phyloP scores from a whole-genome alignment of 2,113 vertebrate genomes.

The Elephas maximus region DNA sequence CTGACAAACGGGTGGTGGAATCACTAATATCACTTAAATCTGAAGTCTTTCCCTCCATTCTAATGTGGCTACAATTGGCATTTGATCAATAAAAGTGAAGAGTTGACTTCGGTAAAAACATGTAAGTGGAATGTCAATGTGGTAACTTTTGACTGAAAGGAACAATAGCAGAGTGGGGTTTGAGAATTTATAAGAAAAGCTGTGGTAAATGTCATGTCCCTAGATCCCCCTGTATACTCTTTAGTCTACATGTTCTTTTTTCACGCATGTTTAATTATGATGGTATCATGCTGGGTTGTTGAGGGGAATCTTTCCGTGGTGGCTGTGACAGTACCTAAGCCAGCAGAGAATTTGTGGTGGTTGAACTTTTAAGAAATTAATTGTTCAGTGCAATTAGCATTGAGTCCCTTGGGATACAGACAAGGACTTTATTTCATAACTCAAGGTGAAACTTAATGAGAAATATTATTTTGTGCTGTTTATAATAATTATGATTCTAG shows the following conservation, averaged over 20 bases:
- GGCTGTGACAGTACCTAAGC: neutral
- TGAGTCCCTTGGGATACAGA: neutral
- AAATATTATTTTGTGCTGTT: conserved; percentile 20
- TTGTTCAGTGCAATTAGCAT: neutral
- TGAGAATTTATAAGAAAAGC: neutral
- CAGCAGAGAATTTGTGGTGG: neutral
- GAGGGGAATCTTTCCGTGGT: neutral
- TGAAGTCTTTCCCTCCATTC: neutral
- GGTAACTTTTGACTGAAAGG: neutral
- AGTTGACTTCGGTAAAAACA: neutral
- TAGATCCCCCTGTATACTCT: neutral
- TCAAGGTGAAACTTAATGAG: conserved; percentile 55
- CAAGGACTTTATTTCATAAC: conserved; percentile 55
- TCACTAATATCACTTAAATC: neutral
- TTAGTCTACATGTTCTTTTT: neutral
- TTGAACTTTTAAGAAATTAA: conserved; percentile 58
- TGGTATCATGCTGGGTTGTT: neutral
- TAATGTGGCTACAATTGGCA: neutral
- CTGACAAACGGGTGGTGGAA: neutral
- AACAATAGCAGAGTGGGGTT: neutral
- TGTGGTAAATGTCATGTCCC: neutral
- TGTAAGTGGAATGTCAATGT: neutral
- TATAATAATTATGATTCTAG: conserved; percentile 37
- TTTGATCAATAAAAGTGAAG: neutral
- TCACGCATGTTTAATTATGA: neutral